A percentile compares a stretch with the other conserved stretches of the same genome.
Conservation (phyloP, 1,140 invertebrate species). For the Chrysomallon squamiferum region DNA sequence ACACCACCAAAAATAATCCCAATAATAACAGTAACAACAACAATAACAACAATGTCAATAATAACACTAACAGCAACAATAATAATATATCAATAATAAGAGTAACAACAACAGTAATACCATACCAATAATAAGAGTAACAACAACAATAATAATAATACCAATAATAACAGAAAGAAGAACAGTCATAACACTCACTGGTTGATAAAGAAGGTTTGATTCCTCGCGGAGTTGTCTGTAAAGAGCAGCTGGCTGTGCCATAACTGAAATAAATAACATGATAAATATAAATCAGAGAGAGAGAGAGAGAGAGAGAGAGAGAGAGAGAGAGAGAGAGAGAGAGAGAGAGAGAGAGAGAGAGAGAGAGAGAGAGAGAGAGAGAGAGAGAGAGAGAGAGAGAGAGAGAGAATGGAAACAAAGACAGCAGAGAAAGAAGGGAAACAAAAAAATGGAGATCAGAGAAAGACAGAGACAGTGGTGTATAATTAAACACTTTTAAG, state of each 20-base stretch:
- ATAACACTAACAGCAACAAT: no score
- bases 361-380: background rate
- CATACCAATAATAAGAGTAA: no score
- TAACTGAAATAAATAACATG: constrained; percentile 65
- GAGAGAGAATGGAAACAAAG: no score
- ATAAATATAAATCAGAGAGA: background rate
- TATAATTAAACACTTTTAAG: background rate
- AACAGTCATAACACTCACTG: no score
- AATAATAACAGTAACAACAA: no score
- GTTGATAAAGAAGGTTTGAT: constrained; percentile 75
- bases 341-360: background rate
- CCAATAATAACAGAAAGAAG: no score
- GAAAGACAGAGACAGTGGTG: background rate
- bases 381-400: background rate
- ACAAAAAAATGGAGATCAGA: background rate
- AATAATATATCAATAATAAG: no score
- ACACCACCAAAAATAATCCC: no score
- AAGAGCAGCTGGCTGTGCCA: constrained; percentile 73
- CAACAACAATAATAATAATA: no score
- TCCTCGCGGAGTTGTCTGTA: constrained; percentile 76
- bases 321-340: background rate
- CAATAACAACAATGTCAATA: no score
- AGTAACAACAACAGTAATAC: no score
- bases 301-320: background rate
- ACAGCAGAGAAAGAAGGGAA: background rate